Base-by-base conservation (phyloP, 2,888 invertebrate species). In the Drosophila incognita region DNA sequence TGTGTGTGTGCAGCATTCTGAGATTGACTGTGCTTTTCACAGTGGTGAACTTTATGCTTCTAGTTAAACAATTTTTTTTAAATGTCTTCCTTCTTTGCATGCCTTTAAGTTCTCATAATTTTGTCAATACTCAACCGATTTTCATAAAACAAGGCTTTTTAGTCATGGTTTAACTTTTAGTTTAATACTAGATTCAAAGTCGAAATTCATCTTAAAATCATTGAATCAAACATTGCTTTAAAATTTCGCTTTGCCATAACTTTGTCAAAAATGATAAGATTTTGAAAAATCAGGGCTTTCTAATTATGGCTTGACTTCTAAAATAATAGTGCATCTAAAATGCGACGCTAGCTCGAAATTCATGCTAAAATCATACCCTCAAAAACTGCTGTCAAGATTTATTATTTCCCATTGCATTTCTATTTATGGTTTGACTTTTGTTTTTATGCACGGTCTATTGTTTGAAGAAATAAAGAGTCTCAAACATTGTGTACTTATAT, bases 1-100 rank as follows among this genome's bases (percentile, higher is more conserved):
- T 42, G 42, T 24, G 49, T 27, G 52, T 36, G 27, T 51, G n/a
- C 49, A 24, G 38, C 36, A 35, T 13, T 36, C 57, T 49, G 54
- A 68, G 61, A 68, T 74, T 74, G 63, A 57, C 56, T 11, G 48
- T 27, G 68, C 79, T 79, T 33, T 54, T 52, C 3, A 67, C 68
- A 11, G 54, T 67, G 72, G 64, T 42, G 13, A 62, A 8, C 27
- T 24, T 2, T 0, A 15, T 46, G 7, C 5, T 3, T 27, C 1
- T 11, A 18, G 11, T 21, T 42, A 0, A 6, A 35, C 13, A 27
- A 40, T 24, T 24, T 33, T 10, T 18, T 18, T 8, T 15, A 0
- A 18, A 49, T 2, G 33, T 10, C 33, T 18, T 27, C 10, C 10
- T 15, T 10, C 10, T 27, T 10, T 49, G 10, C 18, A 10, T 27